phyloP scores from a whole-genome alignment of 2,113 vertebrate species.

The Passerina amoena region DNA sequence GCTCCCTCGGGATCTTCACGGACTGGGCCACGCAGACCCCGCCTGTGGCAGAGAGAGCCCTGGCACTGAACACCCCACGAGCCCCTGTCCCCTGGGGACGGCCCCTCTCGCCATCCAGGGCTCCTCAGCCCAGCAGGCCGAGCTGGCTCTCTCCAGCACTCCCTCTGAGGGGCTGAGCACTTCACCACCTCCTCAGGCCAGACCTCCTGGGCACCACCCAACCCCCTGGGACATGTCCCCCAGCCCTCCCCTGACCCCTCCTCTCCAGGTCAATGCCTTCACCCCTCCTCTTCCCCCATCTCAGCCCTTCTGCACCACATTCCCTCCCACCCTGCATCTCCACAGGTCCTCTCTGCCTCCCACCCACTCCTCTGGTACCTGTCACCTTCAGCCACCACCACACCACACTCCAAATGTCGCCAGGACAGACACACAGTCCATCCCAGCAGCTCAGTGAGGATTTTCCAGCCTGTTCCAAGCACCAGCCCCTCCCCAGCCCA shows the following conservation, averaged over 20 bases:
- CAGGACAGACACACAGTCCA: background rate
- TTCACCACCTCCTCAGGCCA: background rate
- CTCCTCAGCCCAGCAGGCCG: background rate
- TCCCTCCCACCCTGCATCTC: background rate
- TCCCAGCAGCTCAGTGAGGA: fast-evolving
- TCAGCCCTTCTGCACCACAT: background rate
- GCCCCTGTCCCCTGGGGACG: fast-evolving
- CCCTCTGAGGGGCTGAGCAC: background rate
- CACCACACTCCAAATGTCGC: background rate
- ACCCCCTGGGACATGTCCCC: fast-evolving
- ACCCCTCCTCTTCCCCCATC: background rate
- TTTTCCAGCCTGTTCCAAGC: background rate
- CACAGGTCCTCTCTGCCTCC: background rate
- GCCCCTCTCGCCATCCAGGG: background rate
- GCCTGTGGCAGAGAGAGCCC: slow-evolving; percentile 72
- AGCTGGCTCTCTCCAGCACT: background rate
- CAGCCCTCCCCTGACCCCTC: background rate
- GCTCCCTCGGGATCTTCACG: slow-evolving; percentile 92
- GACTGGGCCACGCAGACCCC: slow-evolving; percentile 92
- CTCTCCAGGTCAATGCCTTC: background rate
- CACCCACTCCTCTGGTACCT: background rate
- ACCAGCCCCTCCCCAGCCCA: background rate
- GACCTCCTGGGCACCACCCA: background rate
- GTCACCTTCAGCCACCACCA: background rate
- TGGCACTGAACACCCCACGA: fast-evolving